phyloP scores from a whole-genome alignment of 1,140 invertebrate species.

The Diabrotica virgifera region DNA sequence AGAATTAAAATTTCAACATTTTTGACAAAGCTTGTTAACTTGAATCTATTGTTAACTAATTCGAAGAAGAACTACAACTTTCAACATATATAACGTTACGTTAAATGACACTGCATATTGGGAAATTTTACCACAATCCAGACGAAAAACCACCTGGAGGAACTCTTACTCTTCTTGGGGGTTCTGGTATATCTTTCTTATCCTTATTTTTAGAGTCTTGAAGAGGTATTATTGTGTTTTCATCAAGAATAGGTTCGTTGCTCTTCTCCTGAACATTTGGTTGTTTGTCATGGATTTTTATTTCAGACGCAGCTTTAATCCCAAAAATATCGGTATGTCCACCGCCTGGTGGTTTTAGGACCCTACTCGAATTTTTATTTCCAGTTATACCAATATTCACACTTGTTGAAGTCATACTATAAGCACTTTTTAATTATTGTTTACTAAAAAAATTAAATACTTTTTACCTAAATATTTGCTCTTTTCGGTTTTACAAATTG shows the following conservation, averaged over 20 bases:
- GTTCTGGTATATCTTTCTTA: slow-evolving; percentile 9
- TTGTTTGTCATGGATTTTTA: slow-evolving; percentile 7
- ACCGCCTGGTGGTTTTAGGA: slow-evolving; percentile 38
- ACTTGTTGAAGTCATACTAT: slow-evolving; percentile 36
- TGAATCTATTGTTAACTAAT: too few relatives aligned
- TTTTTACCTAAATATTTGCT: too few relatives aligned
- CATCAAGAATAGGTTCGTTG: slow-evolving; percentile 20
- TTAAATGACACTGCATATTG: too few relatives aligned
- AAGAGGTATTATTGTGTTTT: slow-evolving; percentile 19
- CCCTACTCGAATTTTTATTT: slow-evolving; percentile 35
- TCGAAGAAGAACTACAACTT: too few relatives aligned
- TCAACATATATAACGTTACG: too few relatives aligned
- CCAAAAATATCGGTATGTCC: slow-evolving; percentile 42
- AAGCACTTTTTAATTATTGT: not conserved
- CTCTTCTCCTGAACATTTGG: slow-evolving; percentile 13
- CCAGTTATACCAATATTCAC: slow-evolving; percentile 35
- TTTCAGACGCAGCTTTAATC: slow-evolving; percentile 16
- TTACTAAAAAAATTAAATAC: too few relatives aligned
- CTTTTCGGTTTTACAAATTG: too few relatives aligned
- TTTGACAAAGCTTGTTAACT: too few relatives aligned
- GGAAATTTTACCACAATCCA: slow-evolving; percentile 40
- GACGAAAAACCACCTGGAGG: slow-evolving; percentile 44
- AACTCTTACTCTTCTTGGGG: slow-evolving; percentile 30
- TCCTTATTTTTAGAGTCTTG: slow-evolving; percentile 22
- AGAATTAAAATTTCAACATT: too few relatives aligned